Evolutionary conservation across 2,888 invertebrate species (phyloP).

Genomic region (Heliconius cydno): DNA sequence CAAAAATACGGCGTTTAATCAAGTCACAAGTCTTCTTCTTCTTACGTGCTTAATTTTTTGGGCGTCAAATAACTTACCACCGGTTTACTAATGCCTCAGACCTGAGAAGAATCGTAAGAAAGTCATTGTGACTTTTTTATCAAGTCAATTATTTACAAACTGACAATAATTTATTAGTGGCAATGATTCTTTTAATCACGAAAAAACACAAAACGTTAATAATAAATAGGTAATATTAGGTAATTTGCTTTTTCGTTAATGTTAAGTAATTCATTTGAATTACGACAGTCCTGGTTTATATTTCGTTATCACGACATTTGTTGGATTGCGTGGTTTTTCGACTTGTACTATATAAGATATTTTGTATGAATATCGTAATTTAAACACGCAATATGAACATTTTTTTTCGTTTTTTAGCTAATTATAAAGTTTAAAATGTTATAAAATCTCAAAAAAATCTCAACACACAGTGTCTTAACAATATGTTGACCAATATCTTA

Average conservation of each 20-base stretch:
- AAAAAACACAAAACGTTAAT: background rate
- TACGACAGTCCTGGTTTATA: slow-evolving; percentile 19
- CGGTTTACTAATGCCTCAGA: background rate
- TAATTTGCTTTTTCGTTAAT: slow-evolving; percentile 1
- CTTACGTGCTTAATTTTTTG: background rate
- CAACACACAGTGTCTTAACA: too few relatives aligned
- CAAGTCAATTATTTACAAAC: too few relatives aligned
- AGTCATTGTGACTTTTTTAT: background rate
- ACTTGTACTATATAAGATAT: background rate
- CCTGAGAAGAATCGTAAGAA: background rate
- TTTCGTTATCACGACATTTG: slow-evolving; percentile 14
- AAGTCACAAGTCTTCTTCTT: background rate
- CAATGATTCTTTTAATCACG: background rate
- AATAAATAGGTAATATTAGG: background rate
- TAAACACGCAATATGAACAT: background rate
- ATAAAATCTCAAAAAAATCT: background rate
- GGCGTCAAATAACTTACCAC: background rate
- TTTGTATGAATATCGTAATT: slow-evolving; percentile 8
- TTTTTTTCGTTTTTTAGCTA: background rate
- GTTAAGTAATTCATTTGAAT: slow-evolving; percentile 1
- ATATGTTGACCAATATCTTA: background rate
- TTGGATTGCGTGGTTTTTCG: slow-evolving; percentile 14
- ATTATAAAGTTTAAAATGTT: background rate
- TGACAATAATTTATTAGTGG: too few relatives aligned
- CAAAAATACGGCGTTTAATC: background rate